These are phyloP conservation scores for Lepidocolaptes lacrymiger DNA, from an alignment of 2,797 vertebrate genomes.

Conservation along the genomic window DNA sequence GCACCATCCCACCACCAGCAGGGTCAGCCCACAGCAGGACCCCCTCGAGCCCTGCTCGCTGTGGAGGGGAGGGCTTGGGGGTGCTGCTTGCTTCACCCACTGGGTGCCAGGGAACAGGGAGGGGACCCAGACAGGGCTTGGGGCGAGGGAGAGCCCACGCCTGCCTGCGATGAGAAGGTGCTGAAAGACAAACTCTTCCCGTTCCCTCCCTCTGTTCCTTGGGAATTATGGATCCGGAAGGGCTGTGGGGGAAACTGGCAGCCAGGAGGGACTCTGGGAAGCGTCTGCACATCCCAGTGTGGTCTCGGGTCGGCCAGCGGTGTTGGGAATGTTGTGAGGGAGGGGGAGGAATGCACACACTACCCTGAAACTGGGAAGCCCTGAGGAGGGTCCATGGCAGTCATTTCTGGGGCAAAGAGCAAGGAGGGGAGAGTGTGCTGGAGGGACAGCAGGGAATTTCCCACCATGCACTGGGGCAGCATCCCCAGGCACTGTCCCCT, in stretches of 20 bases:
- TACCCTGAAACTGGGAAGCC: neutral
- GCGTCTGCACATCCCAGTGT: accelerated
- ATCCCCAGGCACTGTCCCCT: neutral
- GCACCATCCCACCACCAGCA: accelerated
- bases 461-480: conserved; percentile 16
- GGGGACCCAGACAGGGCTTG: conserved; percentile 54
- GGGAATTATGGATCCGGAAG: neutral
- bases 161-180: conserved; percentile 53
- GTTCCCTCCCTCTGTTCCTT: neutral
- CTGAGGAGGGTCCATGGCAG: accelerated
- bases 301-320: accelerated
- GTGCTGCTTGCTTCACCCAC: neutral
- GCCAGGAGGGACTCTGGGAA: accelerated
- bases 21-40: accelerated
- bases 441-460: neutral
- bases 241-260: neutral
- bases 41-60: accelerated
- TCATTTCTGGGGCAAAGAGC: neutral
- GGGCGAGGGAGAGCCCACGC: conserved; percentile 31
- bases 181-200: conserved; percentile 28
- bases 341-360: accelerated
- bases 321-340: neutral
- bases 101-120: conserved; percentile 61
- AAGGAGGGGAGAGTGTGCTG: neutral
- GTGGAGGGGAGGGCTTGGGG: accelerated